Conservation (phyloP, 2,797 vertebrate species). For the Ceyx erithaca region DNA sequence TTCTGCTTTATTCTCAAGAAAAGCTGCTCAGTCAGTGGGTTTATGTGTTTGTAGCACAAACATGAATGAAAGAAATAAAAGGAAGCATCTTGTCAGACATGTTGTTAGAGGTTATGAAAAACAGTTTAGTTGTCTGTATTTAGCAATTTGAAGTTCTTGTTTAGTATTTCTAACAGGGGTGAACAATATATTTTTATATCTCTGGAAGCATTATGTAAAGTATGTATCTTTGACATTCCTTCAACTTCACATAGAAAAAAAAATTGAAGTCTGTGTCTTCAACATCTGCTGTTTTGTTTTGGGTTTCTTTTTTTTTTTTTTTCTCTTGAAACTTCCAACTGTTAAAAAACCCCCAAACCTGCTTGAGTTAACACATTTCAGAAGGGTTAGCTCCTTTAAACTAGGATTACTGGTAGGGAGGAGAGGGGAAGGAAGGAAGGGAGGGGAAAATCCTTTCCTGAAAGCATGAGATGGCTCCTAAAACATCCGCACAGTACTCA, state of each 20-base stretch:
- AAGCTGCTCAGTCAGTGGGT: not conserved
- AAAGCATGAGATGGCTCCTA: conserved; percentile 35
- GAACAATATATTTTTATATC: conserved; percentile 30
- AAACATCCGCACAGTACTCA: conserved; percentile 7
- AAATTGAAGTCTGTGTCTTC: conserved; percentile 25
- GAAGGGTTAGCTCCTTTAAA: conserved; percentile 59
- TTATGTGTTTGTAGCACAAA: not conserved
- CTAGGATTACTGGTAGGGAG: conserved; percentile 12
- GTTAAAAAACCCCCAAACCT: conserved; percentile 23
- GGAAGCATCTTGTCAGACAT: conserved; percentile 16
- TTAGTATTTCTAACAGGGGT: not conserved
- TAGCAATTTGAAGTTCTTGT: conserved; percentile 4
- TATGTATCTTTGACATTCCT: conserved; percentile 27
- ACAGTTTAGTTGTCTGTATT: not conserved
- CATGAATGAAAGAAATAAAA: conserved; percentile 31
- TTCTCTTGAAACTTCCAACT: conserved; percentile 46
- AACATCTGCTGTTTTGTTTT: conserved; percentile 68
- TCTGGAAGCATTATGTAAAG: conserved; percentile 52
- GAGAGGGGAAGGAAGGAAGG: conserved; percentile 62
- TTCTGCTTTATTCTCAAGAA: conserved; percentile 7
- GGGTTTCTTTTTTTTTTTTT: not conserved
- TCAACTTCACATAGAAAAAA: conserved; percentile 35
- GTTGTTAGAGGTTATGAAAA: conserved; percentile 13
- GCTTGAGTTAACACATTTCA: conserved; percentile 62
- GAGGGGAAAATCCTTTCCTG: conserved; percentile 64